Percentiles rank a stretch among this genome's conserved stretches.
Evolutionary conservation across 2,113 vertebrate genomes (phyloP).

Genomic region (Motacilla alba): DNA sequence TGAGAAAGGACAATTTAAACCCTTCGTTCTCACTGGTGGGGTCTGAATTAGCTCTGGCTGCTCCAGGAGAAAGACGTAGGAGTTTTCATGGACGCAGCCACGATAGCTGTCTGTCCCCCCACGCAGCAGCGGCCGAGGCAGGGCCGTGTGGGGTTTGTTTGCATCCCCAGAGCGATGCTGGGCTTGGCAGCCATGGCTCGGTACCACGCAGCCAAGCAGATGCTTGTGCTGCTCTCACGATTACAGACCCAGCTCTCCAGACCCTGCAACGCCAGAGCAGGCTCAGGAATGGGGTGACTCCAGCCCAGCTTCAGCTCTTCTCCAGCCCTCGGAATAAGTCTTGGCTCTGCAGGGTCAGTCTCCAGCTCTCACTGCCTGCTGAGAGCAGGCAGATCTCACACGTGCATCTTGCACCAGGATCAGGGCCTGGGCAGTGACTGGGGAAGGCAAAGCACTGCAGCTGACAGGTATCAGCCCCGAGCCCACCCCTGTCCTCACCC

Average conservation of each 20-base stretch:
- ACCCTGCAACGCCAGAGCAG: rapidly evolving
- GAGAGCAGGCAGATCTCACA: not conserved
- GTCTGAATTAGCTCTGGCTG: not conserved
- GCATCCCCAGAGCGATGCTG: rapidly evolving
- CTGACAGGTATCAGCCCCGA: rapidly evolving
- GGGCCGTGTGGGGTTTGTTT: not conserved
- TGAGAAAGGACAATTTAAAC: not conserved
- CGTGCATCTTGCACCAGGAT: rapidly evolving
- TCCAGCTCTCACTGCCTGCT: not conserved
- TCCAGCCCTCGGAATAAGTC: not conserved
- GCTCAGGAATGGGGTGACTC: not conserved
- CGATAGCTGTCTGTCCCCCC: not conserved
- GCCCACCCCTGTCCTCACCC: not conserved
- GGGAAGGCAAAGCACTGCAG: rapidly evolving
- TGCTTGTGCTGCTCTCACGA: rapidly evolving
- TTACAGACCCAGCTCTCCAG: rapidly evolving
- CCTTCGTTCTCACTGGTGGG: not conserved
- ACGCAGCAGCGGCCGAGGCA: rapidly evolving
- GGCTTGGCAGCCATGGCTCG: not conserved
- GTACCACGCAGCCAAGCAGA: rapidly evolving
- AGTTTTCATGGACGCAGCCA: not conserved
- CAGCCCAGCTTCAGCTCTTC: not conserved
- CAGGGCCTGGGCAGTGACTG: rapidly evolving
- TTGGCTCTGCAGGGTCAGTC: rapidly evolving
- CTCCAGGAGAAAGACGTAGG: not conserved